Conservation (phyloP, 2,113 vertebrate genomes). For the Craseonycteris thonglongyai region DNA sequence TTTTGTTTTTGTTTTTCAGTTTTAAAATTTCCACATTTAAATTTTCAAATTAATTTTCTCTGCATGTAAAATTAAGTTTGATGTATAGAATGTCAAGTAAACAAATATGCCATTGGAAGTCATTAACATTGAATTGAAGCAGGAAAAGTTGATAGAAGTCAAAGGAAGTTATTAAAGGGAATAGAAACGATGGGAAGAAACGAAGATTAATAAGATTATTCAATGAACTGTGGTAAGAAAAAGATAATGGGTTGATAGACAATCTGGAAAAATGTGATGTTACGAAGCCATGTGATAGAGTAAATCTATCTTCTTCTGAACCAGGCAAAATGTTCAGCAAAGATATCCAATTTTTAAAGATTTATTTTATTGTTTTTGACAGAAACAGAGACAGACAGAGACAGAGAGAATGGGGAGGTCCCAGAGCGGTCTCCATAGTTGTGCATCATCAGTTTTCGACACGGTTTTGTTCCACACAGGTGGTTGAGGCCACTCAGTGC, state of each 20-base stretch:
- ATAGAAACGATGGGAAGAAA: not conserved
- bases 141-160: not conserved
- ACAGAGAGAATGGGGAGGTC: no score
- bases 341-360: not conserved
- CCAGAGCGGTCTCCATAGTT: no score
- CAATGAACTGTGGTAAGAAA: not conserved
- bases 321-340: not conserved
- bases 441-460: no score
- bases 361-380: no score
- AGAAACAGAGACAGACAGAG: no score
- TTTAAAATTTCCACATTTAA: not conserved
- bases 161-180: not conserved
- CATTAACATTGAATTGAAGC: not conserved
- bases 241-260: not conserved
- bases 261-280: not conserved
- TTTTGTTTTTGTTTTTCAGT: not conserved
- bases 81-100: not conserved
- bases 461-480: no score
- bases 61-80: not conserved
- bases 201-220: not conserved
- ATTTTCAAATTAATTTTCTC: not conserved
- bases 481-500: no score
- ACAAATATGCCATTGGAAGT: not conserved
- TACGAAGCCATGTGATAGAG: not conserved
- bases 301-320: not conserved